Evolutionary conservation across 2,888 invertebrate species (phyloP), one percentile per base, ranked within the genome.

Genomic region (Clostera curtula): DNA sequence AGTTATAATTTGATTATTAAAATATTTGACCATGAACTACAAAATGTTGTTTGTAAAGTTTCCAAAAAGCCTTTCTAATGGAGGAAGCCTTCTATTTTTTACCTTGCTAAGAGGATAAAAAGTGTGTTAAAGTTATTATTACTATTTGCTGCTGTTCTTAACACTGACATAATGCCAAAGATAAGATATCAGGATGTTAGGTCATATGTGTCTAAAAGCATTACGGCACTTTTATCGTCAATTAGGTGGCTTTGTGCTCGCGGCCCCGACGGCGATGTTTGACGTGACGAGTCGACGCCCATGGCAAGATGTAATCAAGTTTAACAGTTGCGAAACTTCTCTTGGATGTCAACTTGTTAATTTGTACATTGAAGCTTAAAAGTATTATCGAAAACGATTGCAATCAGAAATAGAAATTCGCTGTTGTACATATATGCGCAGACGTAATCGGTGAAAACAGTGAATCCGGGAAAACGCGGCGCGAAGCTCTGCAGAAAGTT

Each of bases 151-250:
- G n/a, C n/a, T n/a, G n/a, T n/a, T n/a, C n/a, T n/a, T n/a, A n/a
- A n/a, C n/a, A n/a, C n/a, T n/a, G n/a, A n/a, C n/a, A n/a, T n/a
- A n/a, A n/a, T n/a, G n/a, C n/a, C n/a, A n/a, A n/a, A n/a, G n/a
- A n/a, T n/a, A n/a, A n/a, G n/a, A n/a, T n/a, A n/a, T n/a, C n/a
- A n/a, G n/a, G n/a, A n/a, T 32, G 51, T 43, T 42, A 37, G 42
- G 44, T 50, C 37, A 49, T 29, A 38, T 35, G 34, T 28, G 36
- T 36, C 31, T 31, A 27, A 31, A 32, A 37, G 28, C 37, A 37
- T 49, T 43, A 34, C 34, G 36, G 25, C 27, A 41, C 28, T 27
- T 36, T 29, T 31, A 30, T 46, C 32, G 22, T 24, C 33, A 50
- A 30, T 38, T 43, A 49, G 36, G 29, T 7, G 24, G 19, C 20